phyloP scores from a whole-genome alignment of 2,888 invertebrate genomes.

The Escarpia spicata region DNA sequence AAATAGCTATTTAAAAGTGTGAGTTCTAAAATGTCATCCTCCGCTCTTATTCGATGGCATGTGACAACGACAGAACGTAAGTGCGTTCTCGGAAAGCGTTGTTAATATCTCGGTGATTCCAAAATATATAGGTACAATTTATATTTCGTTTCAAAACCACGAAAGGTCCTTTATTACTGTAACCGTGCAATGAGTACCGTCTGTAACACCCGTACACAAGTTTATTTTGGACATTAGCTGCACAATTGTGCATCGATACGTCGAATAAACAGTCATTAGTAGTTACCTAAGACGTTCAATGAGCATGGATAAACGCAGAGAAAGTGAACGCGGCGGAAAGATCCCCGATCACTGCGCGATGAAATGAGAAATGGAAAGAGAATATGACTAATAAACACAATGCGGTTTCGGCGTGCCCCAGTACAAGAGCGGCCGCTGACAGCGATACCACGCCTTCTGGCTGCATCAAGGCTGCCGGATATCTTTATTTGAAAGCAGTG shows the following conservation, averaged over 20 bases:
- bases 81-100: background rate
- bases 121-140: background rate
- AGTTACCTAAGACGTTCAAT: constrained; percentile 3
- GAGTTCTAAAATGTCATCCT: no score
- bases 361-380: background rate
- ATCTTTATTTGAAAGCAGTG: no score
- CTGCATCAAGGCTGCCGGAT: no score
- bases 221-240: background rate
- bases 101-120: background rate
- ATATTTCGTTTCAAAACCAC: background rate
- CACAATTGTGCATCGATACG: background rate
- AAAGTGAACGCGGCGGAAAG: background rate
- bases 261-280: background rate
- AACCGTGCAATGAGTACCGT: background rate
- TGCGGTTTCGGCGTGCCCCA: background rate
- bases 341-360: background rate
- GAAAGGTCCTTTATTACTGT: constrained; percentile 3
- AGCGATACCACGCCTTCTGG: no score
- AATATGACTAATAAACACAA: background rate
- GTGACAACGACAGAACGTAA: background rate
- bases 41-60: no score
- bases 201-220: background rate
- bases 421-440: no score
- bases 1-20: background rate
- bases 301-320: background rate